phyloP scores from a whole-genome alignment of 2,888 invertebrate genomes.

The Erynnis tages region DNA sequence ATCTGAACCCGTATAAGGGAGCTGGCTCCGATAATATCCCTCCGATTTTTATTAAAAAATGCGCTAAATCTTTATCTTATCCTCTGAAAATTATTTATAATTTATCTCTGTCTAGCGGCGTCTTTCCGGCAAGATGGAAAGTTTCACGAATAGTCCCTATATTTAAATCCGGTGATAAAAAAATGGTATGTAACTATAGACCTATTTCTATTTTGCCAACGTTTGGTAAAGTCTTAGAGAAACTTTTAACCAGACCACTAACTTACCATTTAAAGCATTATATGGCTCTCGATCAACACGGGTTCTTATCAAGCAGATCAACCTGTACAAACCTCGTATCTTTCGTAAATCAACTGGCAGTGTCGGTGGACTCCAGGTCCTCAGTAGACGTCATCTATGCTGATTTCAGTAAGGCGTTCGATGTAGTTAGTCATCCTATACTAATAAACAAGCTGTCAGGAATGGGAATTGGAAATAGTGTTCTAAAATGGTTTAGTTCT shows the following conservation, averaged over 20 bases:
- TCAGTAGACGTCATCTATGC: too few species aligned
- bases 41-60: background rate
- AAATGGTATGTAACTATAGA: background rate
- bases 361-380: background rate
- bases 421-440: background rate
- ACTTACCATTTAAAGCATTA: background rate
- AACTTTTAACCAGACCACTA: background rate
- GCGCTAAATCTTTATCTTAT: background rate
- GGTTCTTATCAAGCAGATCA: background rate
- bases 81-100: constrained; percentile 1
- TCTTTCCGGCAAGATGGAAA: background rate
- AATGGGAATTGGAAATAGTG: too few species aligned
- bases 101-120: background rate
- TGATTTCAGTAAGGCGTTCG: background rate
- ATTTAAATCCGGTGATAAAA: background rate
- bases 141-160: background rate
- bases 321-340: background rate
- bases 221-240: background rate
- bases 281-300: background rate
- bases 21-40: background rate
- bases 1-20: background rate
- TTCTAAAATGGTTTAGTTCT: background rate
- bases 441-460: background rate
- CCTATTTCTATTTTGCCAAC: background rate
- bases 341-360: background rate